phyloP scores from a whole-genome alignment of 2,888 invertebrate species.

The Nomada hirtipes region DNA sequence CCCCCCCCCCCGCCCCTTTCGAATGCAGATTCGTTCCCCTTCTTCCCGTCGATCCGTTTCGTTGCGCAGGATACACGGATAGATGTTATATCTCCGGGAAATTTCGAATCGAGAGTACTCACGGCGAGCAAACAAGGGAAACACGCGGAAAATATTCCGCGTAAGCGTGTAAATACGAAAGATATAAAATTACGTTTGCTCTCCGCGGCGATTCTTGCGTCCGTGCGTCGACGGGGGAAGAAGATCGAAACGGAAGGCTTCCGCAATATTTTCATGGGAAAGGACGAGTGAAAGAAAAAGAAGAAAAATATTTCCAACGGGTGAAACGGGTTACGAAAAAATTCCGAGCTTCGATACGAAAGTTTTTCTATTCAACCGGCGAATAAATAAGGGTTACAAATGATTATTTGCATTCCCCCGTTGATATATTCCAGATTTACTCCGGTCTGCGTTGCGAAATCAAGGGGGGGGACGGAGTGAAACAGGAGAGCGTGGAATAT shows the following conservation, averaged over 20 bases:
- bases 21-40: neutral
- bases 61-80: neutral
- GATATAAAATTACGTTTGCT: conserved; percentile 36
- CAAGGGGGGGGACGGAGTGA: too few species aligned
- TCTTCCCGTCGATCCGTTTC: neutral
- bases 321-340: neutral
- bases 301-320: neutral
- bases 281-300: neutral
- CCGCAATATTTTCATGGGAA: neutral
- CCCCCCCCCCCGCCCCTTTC: neutral
- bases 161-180: conserved; percentile 39
- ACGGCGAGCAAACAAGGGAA: conserved; percentile 24
- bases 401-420: neutral
- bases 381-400: neutral
- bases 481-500: conserved; percentile 30
- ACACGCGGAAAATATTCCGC: neutral
- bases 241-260: conserved; percentile 19
- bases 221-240: neutral
- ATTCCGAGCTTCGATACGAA: neutral
- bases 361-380: neutral
- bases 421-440: too few species aligned
- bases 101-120: conserved; percentile 8
- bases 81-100: neutral
- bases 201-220: conserved; percentile 16
- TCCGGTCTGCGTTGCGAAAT: too few species aligned